Percentiles rank a stretch among this genome's conserved stretches.
Conservation (phyloP, 2,888 invertebrate genomes). For the Xanthorhoe spadicearia region DNA sequence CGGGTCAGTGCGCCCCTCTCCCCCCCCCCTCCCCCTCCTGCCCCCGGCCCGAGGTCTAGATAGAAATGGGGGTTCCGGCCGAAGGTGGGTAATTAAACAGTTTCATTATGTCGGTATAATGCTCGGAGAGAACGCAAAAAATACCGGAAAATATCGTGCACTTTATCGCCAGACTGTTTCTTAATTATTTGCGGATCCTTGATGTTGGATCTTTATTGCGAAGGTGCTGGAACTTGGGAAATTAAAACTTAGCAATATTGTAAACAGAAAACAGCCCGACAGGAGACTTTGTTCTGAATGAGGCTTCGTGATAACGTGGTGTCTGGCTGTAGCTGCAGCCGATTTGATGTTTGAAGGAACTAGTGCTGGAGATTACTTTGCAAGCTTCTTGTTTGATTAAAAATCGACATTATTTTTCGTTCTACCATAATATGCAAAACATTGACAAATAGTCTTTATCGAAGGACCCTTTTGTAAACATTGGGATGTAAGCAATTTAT, state of each 20-base stretch:
- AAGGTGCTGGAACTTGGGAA: slow-evolving; percentile 29
- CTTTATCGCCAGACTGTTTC: slow-evolving; percentile 40
- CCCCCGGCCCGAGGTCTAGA: slow-evolving; percentile 16
- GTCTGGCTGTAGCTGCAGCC: too few species aligned
- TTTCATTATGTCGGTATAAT: slow-evolving; percentile 59
- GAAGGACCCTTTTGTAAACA: not conserved
- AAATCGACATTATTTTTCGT: too few species aligned
- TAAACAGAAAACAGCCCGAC: not conserved
- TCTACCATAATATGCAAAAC: too few species aligned
- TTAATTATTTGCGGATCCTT: slow-evolving; percentile 36
- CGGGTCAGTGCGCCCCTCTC: slow-evolving; percentile 61
- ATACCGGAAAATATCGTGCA: slow-evolving; percentile 41
- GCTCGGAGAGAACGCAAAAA: slow-evolving; percentile 49
- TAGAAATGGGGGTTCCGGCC: slow-evolving; percentile 33
- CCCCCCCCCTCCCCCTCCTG: slow-evolving; percentile 15
- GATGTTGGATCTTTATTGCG: slow-evolving; percentile 29
- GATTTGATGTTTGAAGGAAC: too few species aligned
- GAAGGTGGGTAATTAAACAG: slow-evolving; percentile 66
- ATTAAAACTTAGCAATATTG: slow-evolving; percentile 26
- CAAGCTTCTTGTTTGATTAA: too few species aligned
- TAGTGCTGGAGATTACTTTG: too few species aligned
- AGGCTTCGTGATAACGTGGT: too few species aligned
- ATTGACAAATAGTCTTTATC: not conserved
- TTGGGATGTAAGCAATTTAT: not conserved
- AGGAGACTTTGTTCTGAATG: too few species aligned